These are phyloP conservation scores for Larimichthys crocea DNA, from an alignment of 2,113 vertebrate genomes.

Conservation along the genomic window DNA sequence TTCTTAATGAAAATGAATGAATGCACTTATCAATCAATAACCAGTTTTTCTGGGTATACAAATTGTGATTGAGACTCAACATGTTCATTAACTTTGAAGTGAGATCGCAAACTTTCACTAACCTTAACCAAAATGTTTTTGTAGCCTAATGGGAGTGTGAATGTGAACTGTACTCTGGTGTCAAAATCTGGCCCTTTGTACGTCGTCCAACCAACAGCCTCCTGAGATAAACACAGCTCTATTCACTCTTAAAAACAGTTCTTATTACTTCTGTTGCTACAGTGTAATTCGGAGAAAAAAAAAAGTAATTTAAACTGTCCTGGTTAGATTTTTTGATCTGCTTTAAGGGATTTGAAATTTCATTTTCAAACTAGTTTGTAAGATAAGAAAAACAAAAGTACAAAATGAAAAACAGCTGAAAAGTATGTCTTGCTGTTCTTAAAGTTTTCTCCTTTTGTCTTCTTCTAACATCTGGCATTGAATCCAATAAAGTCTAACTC, in stretches of 20 bases:
- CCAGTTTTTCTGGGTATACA: no score
- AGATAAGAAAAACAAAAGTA: background rate
- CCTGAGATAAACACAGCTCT: no score
- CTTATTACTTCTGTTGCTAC: no score
- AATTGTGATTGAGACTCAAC: background rate
- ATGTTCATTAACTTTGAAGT: background rate
- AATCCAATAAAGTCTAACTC: slow-evolving; percentile 13
- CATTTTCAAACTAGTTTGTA: background rate
- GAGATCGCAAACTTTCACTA: background rate
- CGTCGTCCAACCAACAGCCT: no score
- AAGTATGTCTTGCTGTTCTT: background rate
- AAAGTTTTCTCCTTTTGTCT: background rate
- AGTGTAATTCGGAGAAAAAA: no score
- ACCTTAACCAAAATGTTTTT: background rate
- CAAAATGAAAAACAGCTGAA: background rate
- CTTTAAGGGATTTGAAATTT: no score
- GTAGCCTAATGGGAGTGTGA: background rate
- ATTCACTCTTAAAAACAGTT: no score
- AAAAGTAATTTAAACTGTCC: no score
- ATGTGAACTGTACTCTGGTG: background rate
- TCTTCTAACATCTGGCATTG: slow-evolving; percentile 16
- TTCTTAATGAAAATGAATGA: no score
- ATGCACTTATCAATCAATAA: no score
- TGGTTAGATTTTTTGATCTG: no score
- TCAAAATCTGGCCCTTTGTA: background rate